Base-by-base conservation (phyloP, 2,797 vertebrate species). In the Taenioides sp. region DNA sequence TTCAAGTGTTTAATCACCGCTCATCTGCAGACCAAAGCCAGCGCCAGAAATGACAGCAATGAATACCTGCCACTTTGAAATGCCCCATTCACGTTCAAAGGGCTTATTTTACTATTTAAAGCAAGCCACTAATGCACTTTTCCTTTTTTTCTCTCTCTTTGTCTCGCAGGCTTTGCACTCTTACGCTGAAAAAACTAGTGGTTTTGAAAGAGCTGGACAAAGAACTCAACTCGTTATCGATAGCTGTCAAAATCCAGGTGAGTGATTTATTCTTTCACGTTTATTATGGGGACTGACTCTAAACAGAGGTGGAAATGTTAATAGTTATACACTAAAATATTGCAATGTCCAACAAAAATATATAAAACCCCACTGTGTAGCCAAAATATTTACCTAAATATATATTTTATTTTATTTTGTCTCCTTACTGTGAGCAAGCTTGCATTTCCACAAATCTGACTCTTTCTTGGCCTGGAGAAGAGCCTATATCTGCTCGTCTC, bases 181-280 rank as follows among this genome's bases (percentile, higher is more conserved):
- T 95, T 64, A 95, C 94, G 0, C 83, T 95, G 75, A 95, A 95
- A 82, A 94, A 93, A 82, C 92, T 95, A 61, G 92, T 94, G 0
- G 93, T 95, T 65, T 89, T 95, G 58, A 93, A 92, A 88, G 94
- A 95, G 82, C 88, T 95, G 87, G 94, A 95, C 80, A 93, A 93
- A 84, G 94, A 95, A 74, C 87, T 95, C 71, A 94, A 83, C 85
- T 95, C 94, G 0, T 86, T 95, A 61, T 93, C 93, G 25, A 95
- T 95, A 78, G 94, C 94, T n/a, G 94, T 95, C 54, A 95, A 95
- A 89, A 93, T 95, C 73, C 94, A 95, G 94, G 94, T 94, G 79
- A 83, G 92, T 88, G 63, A 23, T 67, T 78, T 66, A 67, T 28
- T 18, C 72, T 71, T 7, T 27, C 50, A 9, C 9, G 7, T 65